Evolutionary conservation across 2,113 vertebrate species (phyloP).

Genomic region (Eolophus roseicapilla): DNA sequence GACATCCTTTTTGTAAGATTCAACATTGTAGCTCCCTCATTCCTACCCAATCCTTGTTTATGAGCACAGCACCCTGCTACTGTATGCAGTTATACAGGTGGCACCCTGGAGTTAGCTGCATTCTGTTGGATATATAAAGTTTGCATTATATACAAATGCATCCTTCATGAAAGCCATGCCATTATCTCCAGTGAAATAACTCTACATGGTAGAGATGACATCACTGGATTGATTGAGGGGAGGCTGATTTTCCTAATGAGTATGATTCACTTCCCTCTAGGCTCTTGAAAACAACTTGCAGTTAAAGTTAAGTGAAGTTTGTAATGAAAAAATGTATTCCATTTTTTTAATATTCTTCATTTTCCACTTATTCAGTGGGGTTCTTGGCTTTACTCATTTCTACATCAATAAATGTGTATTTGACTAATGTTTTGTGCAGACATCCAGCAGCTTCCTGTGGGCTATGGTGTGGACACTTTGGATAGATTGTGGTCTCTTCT

Average conservation of each 20-base stretch:
- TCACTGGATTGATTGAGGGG: neutral
- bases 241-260: constrained; percentile 30
- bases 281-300: constrained; percentile 15
- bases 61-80: neutral
- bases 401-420: neutral
- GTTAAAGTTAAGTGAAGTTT: constrained; percentile 1
- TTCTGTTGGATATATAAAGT: neutral
- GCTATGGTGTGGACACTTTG: neutral
- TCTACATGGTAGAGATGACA: neutral
- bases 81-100: neutral
- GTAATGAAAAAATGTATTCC: neutral
- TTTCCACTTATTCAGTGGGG: neutral
- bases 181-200: neutral
- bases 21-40: rapidly evolving
- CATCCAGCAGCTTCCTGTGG: neutral
- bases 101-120: neutral
- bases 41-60: neutral
- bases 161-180: neutral
- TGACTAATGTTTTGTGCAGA: neutral
- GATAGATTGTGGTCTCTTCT: neutral
- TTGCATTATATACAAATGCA: neutral
- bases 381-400: neutral
- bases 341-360: neutral
- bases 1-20: neutral
- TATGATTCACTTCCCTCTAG: constrained; percentile 13